Evolutionary conservation across 2,797 vertebrate species (phyloP).

Genomic region (Psittacula echo): DNA sequence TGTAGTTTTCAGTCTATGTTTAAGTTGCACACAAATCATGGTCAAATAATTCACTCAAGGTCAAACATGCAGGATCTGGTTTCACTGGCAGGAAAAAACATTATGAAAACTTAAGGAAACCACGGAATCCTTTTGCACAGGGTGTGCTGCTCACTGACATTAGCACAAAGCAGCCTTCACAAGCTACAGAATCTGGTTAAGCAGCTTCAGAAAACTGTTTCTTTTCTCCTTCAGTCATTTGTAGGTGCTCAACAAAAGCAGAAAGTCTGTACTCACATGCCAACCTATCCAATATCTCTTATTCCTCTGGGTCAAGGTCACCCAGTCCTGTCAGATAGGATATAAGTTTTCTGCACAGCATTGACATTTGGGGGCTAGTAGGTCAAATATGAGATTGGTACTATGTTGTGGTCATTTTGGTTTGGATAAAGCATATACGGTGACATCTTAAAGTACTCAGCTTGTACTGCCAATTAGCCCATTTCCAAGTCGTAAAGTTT

Average conservation of each 20-base stretch:
- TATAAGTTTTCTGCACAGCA: neutral
- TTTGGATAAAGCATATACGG: neutral
- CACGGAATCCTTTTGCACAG: neutral
- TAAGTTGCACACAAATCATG: conserved; percentile 21
- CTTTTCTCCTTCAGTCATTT: neutral
- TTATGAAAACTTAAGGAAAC: conserved; percentile 15
- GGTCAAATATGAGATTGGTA: neutral
- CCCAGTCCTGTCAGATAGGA: neutral
- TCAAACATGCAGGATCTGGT: conserved; percentile 28
- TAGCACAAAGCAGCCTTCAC: neutral
- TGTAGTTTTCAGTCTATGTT: neutral
- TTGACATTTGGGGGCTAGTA: neutral
- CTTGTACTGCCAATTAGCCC: neutral
- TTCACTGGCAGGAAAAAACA: conserved; percentile 53
- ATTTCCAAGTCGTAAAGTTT: neutral
- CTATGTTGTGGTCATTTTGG: conserved; percentile 16
- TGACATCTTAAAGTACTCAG: neutral
- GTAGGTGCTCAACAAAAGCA: neutral
- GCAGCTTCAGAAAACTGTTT: neutral
- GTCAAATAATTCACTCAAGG: conserved; percentile 43
- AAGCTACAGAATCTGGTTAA: neutral
- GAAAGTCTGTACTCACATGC: neutral
- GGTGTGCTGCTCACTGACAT: neutral
- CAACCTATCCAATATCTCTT: neutral
- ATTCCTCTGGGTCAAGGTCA: conserved; percentile 29